phyloP scores from a whole-genome alignment of 2,888 invertebrate genomes.

The Acronicta aceris region DNA sequence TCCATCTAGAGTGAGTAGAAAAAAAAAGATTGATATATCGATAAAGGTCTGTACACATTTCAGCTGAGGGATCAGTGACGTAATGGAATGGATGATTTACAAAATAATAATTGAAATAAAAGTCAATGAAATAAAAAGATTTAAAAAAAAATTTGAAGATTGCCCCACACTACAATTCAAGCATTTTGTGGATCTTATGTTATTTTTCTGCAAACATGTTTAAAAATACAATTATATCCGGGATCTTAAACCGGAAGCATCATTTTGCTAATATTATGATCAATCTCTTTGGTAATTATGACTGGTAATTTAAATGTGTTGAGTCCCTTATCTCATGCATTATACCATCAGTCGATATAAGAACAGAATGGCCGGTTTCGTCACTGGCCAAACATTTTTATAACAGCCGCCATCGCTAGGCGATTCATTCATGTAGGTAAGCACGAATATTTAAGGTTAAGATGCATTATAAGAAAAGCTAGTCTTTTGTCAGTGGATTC shows the following conservation, averaged over 20 bases:
- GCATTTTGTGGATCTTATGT: no score
- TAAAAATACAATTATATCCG: no score
- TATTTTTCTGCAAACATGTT: no score
- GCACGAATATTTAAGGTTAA: constrained; percentile 51
- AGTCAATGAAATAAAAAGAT: no score
- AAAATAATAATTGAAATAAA: no score
- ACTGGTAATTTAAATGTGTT: not conserved
- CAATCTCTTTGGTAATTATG: not conserved
- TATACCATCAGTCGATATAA: constrained; percentile 29
- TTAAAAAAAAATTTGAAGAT: no score
- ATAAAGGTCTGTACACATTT: constrained; percentile 8
- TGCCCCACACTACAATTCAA: no score
- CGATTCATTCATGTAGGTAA: constrained; percentile 30
- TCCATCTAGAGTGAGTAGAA: constrained; percentile 1
- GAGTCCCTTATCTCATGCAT: constrained; percentile 24
- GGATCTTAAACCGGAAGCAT: no score
- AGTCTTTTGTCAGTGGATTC: no score
- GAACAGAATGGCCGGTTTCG: constrained; percentile 35
- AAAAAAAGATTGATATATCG: constrained; percentile 33
- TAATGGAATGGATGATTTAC: no score
- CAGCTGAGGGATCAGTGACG: not conserved
- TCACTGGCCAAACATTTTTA: constrained; percentile 26
- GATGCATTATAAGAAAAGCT: not conserved
- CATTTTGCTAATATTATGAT: no score
- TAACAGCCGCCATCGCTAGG: constrained; percentile 14